These are phyloP conservation scores for Petrocephalus sullivani DNA, from an alignment of 2,797 vertebrate species.

Conservation along the genomic window DNA sequence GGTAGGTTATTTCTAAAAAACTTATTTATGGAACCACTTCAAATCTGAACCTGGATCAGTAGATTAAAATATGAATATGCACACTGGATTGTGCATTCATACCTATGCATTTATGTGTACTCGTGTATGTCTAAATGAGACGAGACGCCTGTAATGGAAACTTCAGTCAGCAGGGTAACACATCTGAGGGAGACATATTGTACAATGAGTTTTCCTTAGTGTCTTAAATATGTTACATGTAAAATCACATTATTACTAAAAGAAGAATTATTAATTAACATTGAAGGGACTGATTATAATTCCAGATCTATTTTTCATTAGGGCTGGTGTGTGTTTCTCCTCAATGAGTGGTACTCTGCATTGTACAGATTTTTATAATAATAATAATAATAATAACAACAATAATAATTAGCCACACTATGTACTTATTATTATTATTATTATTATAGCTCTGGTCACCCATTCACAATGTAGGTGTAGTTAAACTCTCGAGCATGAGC, in stretches of 20 bases:
- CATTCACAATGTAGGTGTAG: not conserved
- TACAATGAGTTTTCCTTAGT: not conserved
- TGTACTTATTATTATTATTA: too few species aligned
- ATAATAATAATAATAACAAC: not conserved
- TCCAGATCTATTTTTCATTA: not conserved
- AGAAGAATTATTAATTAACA: not conserved
- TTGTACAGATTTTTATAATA: not conserved
- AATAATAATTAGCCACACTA: not conserved
- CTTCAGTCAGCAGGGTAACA: not conserved
- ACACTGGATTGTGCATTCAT: not conserved
- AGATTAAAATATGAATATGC: not conserved
- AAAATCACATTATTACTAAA: not conserved
- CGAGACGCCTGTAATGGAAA: not conserved
- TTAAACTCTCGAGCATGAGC: not conserved
- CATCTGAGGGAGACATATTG: too few species aligned
- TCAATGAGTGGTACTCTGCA: not conserved
- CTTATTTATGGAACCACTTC: not conserved
- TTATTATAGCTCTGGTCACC: not conserved
- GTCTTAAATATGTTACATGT: slow-evolving; percentile 6
- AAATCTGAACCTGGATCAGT: not conserved
- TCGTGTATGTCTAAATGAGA: not conserved
- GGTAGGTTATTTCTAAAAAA: not conserved
- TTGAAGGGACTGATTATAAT: too few species aligned
- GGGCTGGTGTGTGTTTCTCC: not conserved
- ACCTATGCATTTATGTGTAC: not conserved